phyloP scores from a whole-genome alignment of 2,797 vertebrate genomes.

The Cirrhinus molitorella region DNA sequence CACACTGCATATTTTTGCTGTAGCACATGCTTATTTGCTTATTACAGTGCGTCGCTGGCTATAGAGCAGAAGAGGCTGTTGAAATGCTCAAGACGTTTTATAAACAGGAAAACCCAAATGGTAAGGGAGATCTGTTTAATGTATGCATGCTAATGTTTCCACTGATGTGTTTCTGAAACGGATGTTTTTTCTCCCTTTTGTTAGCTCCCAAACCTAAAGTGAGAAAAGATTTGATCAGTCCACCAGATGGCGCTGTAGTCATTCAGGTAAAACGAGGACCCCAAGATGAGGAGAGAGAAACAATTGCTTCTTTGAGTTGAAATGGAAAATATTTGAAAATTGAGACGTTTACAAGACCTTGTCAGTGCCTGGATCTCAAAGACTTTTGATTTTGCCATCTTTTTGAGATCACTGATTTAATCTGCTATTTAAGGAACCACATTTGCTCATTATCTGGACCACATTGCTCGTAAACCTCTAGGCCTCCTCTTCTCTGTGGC shows the following conservation, averaged over 20 bases:
- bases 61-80: conserved; percentile 90
- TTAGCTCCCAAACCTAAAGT: conserved; percentile 91
- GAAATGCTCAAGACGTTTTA: conserved; percentile 94
- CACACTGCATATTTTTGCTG: conserved; percentile 11
- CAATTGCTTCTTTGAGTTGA: conserved; percentile 35
- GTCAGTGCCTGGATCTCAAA: conserved; percentile 1
- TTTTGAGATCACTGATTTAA: not conserved
- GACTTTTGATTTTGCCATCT: conserved; percentile 7
- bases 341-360: conserved; percentile 1
- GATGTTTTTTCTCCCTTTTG: conserved; percentile 51
- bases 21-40: not conserved
- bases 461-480: conserved; percentile 8
- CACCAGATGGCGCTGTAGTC: conserved; percentile 59
- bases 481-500: conserved; percentile 8
- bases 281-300: conserved; percentile 19
- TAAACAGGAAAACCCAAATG: conserved; percentile 97
- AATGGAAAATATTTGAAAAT: conserved; percentile 14
- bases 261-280: conserved; percentile 16
- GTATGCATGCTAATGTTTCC: not conserved
- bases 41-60: conserved; percentile 87
- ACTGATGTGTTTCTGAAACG: not conserved
- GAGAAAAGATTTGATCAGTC: conserved; percentile 79
- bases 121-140: conserved; percentile 73
- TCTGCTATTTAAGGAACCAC: not conserved
- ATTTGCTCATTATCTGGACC: not conserved